phyloP scores from a whole-genome alignment of 2,113 vertebrate species.

The Notiomystis cincta region DNA sequence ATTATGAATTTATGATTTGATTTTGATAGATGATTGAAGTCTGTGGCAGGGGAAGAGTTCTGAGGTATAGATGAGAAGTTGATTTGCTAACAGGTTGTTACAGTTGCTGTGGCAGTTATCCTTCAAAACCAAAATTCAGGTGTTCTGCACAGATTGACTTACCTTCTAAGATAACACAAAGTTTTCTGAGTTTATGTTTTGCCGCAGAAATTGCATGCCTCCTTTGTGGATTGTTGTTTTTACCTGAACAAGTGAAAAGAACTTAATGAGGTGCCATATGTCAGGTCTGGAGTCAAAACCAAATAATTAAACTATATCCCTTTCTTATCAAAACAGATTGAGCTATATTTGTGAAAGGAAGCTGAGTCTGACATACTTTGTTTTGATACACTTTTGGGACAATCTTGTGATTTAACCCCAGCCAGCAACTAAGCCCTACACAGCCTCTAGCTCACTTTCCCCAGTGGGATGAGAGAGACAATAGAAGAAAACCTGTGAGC shows the following conservation, averaged over 20 bases:
- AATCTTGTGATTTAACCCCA: neutral
- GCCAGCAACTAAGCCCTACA: neutral
- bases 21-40: neutral
- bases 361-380: constrained; percentile 43
- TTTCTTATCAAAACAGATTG: constrained; percentile 63
- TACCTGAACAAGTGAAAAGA: constrained; percentile 46
- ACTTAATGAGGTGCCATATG: constrained; percentile 64
- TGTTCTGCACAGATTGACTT: neutral
- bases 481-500: neutral
- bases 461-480: neutral
- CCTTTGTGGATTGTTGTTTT: constrained; percentile 51
- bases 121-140: neutral
- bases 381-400: constrained; percentile 53
- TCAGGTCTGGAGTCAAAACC: constrained; percentile 67
- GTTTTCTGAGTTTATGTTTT: constrained; percentile 34
- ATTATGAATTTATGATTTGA: neutral
- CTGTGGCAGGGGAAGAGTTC: neutral
- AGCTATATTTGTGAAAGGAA: constrained; percentile 59
- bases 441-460: neutral
- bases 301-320: constrained; percentile 70
- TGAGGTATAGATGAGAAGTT: neutral
- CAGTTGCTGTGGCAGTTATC: neutral
- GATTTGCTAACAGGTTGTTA: neutral
- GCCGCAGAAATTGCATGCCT: constrained; percentile 37
- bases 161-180: neutral